phyloP scores from a whole-genome alignment of 1,140 invertebrate genomes.

The Heliconius himera region DNA sequence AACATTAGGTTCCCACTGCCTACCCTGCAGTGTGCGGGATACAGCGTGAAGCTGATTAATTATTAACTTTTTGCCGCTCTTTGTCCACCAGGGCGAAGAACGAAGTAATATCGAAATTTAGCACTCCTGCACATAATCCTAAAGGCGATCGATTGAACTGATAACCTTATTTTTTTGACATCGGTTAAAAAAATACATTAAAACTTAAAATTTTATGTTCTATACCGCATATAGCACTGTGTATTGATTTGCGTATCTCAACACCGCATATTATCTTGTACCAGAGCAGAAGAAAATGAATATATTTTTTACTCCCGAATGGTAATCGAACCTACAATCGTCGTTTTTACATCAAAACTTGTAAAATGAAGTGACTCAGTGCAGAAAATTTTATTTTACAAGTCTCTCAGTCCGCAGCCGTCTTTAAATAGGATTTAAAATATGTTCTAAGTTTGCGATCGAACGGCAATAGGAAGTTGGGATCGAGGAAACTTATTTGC shows the following conservation, averaged over 20 bases:
- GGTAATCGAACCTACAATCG: neutral
- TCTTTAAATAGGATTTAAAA: constrained; percentile 5
- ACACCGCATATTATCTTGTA: neutral
- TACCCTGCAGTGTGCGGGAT: too few species aligned
- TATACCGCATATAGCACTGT: neutral
- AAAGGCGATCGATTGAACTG: too few species aligned
- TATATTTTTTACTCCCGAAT: neutral
- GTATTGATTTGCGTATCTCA: neutral
- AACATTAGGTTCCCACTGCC: too few species aligned
- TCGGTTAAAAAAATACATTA: too few species aligned
- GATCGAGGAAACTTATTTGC: constrained; percentile 36
- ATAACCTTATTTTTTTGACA: too few species aligned
- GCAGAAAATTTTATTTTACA: neutral
- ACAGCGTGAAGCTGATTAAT: too few species aligned
- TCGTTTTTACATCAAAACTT: neutral
- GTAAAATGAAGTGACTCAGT: neutral
- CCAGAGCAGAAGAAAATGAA: neutral
- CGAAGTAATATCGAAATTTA: too few species aligned
- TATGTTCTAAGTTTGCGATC: constrained; percentile 23
- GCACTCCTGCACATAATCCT: too few species aligned
- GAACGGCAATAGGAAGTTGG: constrained; percentile 30
- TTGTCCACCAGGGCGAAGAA: too few species aligned
- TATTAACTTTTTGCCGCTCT: too few species aligned
- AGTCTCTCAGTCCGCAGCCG: neutral
- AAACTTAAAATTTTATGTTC: too few species aligned